phyloP scores from a whole-genome alignment of 2,888 invertebrate species.

The Lamproptera curius region DNA sequence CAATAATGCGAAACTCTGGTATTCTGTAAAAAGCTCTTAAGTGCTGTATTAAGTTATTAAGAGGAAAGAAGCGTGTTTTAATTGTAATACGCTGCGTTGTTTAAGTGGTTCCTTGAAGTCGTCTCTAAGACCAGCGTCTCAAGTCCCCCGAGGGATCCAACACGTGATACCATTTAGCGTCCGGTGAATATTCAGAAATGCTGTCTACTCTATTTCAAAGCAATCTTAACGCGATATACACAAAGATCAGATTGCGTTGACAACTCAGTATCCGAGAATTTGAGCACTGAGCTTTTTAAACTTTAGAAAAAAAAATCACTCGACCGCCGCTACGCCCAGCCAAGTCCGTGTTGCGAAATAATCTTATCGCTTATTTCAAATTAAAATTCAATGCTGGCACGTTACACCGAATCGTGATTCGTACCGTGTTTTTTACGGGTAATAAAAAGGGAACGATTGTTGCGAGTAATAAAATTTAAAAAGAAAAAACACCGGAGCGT shows the following conservation, averaged over 20 bases:
- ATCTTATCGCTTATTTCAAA: slow-evolving; percentile 11
- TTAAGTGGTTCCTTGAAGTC: slow-evolving; percentile 65
- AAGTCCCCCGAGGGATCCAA: slow-evolving; percentile 50
- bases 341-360: neutral
- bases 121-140: slow-evolving; percentile 60
- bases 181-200: slow-evolving; percentile 46
- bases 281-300: slow-evolving; percentile 58
- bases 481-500: slow-evolving; percentile 16
- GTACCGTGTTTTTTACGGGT: slow-evolving; percentile 14
- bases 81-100: slow-evolving; percentile 65
- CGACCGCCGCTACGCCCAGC: neutral
- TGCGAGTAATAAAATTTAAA: slow-evolving; percentile 17
- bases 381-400: slow-evolving; percentile 18
- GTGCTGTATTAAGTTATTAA: neutral
- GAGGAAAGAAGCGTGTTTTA: slow-evolving; percentile 38
- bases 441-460: slow-evolving; percentile 20
- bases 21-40: neutral
- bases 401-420: slow-evolving; percentile 17
- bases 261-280: slow-evolving; percentile 45
- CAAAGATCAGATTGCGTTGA: slow-evolving; percentile 57
- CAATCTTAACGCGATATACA: slow-evolving; percentile 28
- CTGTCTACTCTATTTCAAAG: slow-evolving; percentile 33
- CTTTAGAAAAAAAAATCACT: slow-evolving; percentile 52
- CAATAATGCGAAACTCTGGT: slow-evolving; percentile 1
- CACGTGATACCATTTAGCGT: slow-evolving; percentile 73